These are phyloP conservation scores for Agrotis ipsilon DNA, from an alignment of 2,888 invertebrate genomes.

Conservation along the genomic window DNA sequence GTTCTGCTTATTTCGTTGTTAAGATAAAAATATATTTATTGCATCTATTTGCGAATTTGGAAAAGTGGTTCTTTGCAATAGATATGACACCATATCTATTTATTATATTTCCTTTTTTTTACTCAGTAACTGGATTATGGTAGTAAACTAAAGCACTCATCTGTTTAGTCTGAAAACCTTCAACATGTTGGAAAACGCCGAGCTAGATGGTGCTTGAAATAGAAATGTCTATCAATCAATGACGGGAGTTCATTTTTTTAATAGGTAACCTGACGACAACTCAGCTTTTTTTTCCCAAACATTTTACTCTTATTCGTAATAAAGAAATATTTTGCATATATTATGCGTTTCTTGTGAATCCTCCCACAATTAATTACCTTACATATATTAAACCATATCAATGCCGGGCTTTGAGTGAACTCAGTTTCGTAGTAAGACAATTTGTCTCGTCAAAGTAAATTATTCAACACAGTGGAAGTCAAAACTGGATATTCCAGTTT, in stretches of 20 bases:
- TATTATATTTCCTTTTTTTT: no score
- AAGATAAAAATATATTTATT: conserved; percentile 31
- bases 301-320: no score
- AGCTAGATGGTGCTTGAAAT: background rate
- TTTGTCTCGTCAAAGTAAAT: background rate
- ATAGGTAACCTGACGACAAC: background rate
- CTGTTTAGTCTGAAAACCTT: no score
- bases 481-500: background rate
- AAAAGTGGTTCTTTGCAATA: background rate
- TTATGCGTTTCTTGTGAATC: no score
- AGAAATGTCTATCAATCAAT: background rate
- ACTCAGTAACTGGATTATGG: background rate
- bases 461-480: background rate
- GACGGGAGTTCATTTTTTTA: background rate
- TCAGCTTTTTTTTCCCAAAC: background rate
- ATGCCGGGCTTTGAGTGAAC: background rate
- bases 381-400: background rate
- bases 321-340: background rate
- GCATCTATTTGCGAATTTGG: background rate
- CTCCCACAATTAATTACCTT: no score
- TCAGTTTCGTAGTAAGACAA: background rate
- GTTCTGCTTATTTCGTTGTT: conserved; percentile 47
- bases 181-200: background rate
- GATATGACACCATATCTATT: no score
- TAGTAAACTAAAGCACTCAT: no score